These are phyloP conservation scores for Microplitis mediator DNA, from an alignment of 1,140 invertebrate genomes.

Conservation along the genomic window DNA sequence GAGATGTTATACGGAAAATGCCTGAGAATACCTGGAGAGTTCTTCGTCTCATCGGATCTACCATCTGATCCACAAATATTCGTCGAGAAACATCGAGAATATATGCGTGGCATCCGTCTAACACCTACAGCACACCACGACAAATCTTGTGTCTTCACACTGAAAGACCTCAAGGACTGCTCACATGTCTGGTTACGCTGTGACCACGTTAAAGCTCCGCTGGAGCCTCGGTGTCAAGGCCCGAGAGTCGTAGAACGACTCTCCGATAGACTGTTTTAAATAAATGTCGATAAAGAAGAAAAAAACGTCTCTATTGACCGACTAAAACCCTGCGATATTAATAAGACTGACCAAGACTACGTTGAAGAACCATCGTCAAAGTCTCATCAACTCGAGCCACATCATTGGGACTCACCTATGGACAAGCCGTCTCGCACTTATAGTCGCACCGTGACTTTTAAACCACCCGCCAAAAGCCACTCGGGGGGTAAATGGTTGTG, in stretches of 20 bases:
- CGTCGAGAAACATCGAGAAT: conserved; percentile 22
- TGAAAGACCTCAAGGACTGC: conserved; percentile 21
- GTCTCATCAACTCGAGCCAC: no score
- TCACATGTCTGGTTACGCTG: conserved; percentile 7
- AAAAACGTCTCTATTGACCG: not conserved
- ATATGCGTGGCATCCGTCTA: conserved; percentile 28
- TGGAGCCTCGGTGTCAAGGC: conserved; percentile 36
- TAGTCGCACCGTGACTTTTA: no score
- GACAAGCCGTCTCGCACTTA: no score
- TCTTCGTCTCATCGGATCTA: conserved; percentile 33
- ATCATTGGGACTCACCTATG: no score
- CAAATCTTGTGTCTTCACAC: not conserved
- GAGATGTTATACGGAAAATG: conserved; percentile 40
- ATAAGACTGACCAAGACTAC: no score
- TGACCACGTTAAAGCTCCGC: conserved; percentile 33
- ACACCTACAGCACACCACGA: conserved; percentile 31
- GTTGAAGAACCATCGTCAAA: no score
- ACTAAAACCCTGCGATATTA: conserved; percentile 3
- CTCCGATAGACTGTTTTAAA: conserved; percentile 29
- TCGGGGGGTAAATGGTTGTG: no score
- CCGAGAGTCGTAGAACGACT: conserved; percentile 33
- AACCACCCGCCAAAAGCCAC: no score
- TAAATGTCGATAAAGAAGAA: conserved; percentile 10
- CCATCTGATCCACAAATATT: conserved; percentile 9
- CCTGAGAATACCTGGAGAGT: conserved; percentile 46